Base-by-base conservation (phyloP, 2,113 vertebrate species). In the Carettochelys insculpta region DNA sequence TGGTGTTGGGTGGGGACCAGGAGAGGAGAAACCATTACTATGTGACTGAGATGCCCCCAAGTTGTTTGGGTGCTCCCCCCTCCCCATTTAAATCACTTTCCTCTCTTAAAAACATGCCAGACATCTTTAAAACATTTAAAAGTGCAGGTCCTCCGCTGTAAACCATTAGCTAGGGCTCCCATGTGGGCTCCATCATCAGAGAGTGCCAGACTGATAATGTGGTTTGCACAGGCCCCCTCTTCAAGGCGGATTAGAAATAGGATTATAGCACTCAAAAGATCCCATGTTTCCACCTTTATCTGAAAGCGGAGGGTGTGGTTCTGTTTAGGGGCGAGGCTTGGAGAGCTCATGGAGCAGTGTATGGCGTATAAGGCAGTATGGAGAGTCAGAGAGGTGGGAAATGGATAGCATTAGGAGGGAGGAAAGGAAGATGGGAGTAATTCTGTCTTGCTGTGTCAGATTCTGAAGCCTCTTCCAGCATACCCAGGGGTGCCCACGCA, bases 51-150 rank as follows among this genome's bases (percentile, higher is more conserved):
- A 38, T 79, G 34, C 65, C 87, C 86, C 79, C 58, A 81, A 29
- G 17, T 20, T 41, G 71, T 82, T 86, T 50, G 48, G 45, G 87
- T 25, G 88, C 2, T 61, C 47, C 71, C 25, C 16, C 22, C 2
- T 54, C 38, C 76, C 25, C 12, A 20, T 4, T 80, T 50, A 48
- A 68, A n/a, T 82, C 82, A 20, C 68, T 90, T 86, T 61, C 38
- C 38, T 75, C 56, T 11, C 83, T 79, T 85, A 82, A 77, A 79
- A 75, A 92, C 22, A 43, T 90, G 86, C 45, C 85, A 94, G 85
- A 91, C 79, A 94, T 95, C 92, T 96, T 95, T 91, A 97, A 95
- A 65, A 51, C 83, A 87, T 95, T 95, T 93, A 51, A 79, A 93
- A 96, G 52, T 82, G 27, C n/a, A 77, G 82, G 45, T 87, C 90